Evolutionary conservation across 2,797 vertebrate species (phyloP).

Genomic region (Oceanodroma leucorhoa): DNA sequence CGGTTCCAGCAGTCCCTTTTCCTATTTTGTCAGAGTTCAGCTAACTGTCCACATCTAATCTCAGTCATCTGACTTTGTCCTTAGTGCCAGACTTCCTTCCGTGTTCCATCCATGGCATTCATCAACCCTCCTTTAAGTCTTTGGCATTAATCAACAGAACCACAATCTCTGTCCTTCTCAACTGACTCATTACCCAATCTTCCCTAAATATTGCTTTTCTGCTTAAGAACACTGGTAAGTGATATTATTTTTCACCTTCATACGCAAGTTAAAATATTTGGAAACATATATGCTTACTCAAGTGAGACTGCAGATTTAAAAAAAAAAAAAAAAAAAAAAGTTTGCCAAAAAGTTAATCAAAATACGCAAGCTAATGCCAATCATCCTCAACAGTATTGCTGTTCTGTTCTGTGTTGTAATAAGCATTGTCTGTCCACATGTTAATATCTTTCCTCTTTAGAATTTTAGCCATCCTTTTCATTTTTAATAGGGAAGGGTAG

Average conservation of each 20-base stretch:
- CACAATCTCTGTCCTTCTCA: neutral
- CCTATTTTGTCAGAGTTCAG: neutral
- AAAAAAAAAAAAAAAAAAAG: neutral
- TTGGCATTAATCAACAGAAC: neutral
- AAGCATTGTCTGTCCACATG: neutral
- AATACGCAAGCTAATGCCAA: neutral
- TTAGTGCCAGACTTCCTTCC: neutral
- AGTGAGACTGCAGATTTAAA: neutral
- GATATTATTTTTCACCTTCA: neutral
- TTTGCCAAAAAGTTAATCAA: neutral
- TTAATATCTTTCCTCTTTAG: neutral
- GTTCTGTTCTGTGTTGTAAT: neutral
- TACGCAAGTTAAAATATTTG: neutral
- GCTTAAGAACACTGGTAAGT: neutral
- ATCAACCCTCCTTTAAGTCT: neutral
- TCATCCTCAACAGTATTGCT: neutral
- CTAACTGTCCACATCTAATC: neutral
- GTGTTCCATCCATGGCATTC: neutral
- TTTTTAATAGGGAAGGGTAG: neutral
- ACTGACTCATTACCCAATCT: neutral
- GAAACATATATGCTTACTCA: neutral
- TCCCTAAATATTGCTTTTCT: neutral
- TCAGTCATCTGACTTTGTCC: neutral
- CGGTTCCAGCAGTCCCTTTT: neutral
- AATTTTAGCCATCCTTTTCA: neutral